phyloP scores from a whole-genome alignment of 2,888 invertebrate species.

The Deilephila elpenor region DNA sequence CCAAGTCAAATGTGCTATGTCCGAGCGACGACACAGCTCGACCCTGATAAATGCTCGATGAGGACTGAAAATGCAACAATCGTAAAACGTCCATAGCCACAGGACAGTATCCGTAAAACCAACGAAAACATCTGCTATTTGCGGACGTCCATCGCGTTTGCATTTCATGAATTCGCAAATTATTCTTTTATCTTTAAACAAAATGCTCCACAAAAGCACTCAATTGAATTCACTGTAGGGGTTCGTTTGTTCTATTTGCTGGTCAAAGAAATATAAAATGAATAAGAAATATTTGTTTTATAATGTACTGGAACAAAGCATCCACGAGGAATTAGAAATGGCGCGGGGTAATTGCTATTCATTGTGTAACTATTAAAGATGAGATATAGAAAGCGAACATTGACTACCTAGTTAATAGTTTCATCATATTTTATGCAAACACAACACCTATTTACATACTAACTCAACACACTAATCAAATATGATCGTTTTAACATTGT shows the following conservation, averaged over 20 bases:
- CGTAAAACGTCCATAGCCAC: constrained; percentile 7
- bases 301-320: neutral
- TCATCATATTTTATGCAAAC: too few relatives aligned
- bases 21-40: constrained; percentile 4
- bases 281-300: neutral
- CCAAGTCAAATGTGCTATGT: constrained; percentile 49
- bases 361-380: too few relatives aligned
- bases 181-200: neutral
- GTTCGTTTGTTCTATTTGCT: neutral
- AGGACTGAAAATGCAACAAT: constrained; percentile 2
- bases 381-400: too few relatives aligned
- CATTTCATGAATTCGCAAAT: neutral
- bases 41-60: constrained; percentile 14
- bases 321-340: neutral
- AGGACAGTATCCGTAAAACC: neutral
- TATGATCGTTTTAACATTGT: too few relatives aligned
- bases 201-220: neutral
- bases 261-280: neutral
- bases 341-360: neutral
- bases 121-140: neutral
- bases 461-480: too few relatives aligned
- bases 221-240: neutral
- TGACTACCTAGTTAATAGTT: too few relatives aligned
- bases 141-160: neutral
- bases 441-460: too few relatives aligned